Base-by-base conservation (phyloP, 1,140 invertebrate genomes). In the Eumaeus atala region DNA sequence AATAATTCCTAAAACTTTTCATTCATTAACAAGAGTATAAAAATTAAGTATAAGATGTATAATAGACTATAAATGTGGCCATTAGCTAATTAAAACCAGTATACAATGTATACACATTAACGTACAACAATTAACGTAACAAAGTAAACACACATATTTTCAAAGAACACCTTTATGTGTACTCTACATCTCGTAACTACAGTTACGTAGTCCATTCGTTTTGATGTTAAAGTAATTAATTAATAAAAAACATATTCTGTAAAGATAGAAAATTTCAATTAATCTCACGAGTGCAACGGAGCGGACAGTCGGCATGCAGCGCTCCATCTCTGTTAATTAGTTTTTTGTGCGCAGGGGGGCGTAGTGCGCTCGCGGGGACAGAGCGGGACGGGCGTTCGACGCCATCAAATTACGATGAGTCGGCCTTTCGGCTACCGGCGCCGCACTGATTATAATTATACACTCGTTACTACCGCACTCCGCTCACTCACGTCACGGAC, bases 391-490 rank as follows among this genome's bases (percentile, higher is more conserved):
- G 72, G 50, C 76, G 67, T 61, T 72, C 69, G 79, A 81, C 79
- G 82, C 79, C 82, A 81, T 84, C 82, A 85, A 85, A 84, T 85
- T 85, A 85, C 78, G 80, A 85, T 84, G 83, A 86, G 80, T 86
- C 74, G 78, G 77, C 72, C 72, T 75, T 81, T 81, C 76, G 74
- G 78, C 82, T 82, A 82, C 82, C 80, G 82, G 76, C 77, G 73
- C 67, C 74, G 74, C 62, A 60, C 66, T 64, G 56, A 67, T 67
- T 72, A 77, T 84, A 84, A 86, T 86, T 86, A 86, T 75, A 86
- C 78, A 86, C 80, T 86, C 80, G 83, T 86, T 86, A 86, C 83
- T 86, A 86, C 80, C 66, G 83, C 81, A 76, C 76, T 44, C 40
- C 40, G 40, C 40, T 28, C 21, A 28, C 21, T 28, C 21, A 14